These are phyloP conservation scores for Orthonevra nobilis DNA, from an alignment of 2,888 invertebrate species.

Conservation along the genomic window DNA sequence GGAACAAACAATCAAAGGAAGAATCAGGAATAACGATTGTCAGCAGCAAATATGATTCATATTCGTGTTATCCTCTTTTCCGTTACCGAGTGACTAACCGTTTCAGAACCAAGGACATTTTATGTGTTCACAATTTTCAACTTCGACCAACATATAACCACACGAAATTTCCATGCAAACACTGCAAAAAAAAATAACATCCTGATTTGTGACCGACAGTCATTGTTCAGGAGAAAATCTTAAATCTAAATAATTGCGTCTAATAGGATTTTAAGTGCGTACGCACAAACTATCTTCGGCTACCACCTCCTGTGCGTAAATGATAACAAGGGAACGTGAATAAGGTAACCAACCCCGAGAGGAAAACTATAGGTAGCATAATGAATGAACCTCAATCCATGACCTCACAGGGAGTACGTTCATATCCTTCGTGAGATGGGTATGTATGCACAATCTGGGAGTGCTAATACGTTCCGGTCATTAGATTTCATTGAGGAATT, in stretches of 20 bases:
- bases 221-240: slow-evolving; percentile 49
- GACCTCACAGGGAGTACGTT: slow-evolving; percentile 65
- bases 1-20: no score
- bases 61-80: no score
- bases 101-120: no score
- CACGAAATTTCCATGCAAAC: slow-evolving; percentile 13
- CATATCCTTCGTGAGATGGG: slow-evolving; percentile 24
- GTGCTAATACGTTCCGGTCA: slow-evolving; percentile 65
- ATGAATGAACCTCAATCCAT: slow-evolving; percentile 60
- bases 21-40: no score
- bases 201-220: slow-evolving; percentile 7
- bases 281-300: slow-evolving; percentile 68
- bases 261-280: slow-evolving; percentile 79
- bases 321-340: slow-evolving; percentile 68
- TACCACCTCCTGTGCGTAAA: slow-evolving; percentile 75
- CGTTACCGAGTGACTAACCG: no score
- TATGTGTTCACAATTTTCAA: no score
- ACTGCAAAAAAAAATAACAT: background rate
- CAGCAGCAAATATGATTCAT: no score
- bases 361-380: slow-evolving; percentile 44
- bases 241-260: slow-evolving; percentile 76
- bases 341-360: slow-evolving; percentile 32
- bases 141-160: no score
- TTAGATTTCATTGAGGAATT: slow-evolving; percentile 57
- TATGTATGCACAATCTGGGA: slow-evolving; percentile 54